phyloP scores from a whole-genome alignment of 2,888 invertebrate genomes.

The Heliothis peltigera region DNA sequence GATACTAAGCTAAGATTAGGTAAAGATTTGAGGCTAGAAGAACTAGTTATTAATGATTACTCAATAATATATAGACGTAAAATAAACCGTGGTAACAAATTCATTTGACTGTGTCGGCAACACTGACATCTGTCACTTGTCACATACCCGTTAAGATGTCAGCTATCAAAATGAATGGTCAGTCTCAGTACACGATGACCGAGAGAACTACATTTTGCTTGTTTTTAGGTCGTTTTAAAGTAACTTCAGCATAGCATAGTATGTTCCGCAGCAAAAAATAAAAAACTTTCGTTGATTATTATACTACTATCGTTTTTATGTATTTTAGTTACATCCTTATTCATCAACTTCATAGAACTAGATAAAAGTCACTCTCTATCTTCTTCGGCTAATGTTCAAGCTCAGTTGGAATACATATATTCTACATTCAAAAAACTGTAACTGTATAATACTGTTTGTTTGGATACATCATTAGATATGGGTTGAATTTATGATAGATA shows the following conservation, averaged over 20 bases:
- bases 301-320: background rate
- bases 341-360: background rate
- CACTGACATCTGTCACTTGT: conserved; percentile 32
- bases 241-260: conserved; percentile 18
- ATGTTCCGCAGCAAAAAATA: conserved; percentile 4
- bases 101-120: conserved; percentile 21
- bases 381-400: background rate
- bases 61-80: conserved; percentile 7
- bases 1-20: background rate
- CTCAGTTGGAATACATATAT: too few relatives aligned
- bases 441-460: background rate
- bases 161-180: conserved; percentile 35
- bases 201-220: conserved; percentile 18
- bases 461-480: background rate
- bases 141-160: conserved; percentile 22
- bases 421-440: too few relatives aligned
- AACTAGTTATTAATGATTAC: background rate
- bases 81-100: conserved; percentile 5
- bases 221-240: background rate
- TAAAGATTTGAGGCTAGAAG: background rate
- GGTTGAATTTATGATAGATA: background rate
- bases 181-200: conserved; percentile 8
- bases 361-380: background rate
- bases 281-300: background rate
- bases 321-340: background rate